These are phyloP conservation scores for Gryon sp. DNA, from an alignment of 1,140 invertebrate genomes.

Conservation along the genomic window DNA sequence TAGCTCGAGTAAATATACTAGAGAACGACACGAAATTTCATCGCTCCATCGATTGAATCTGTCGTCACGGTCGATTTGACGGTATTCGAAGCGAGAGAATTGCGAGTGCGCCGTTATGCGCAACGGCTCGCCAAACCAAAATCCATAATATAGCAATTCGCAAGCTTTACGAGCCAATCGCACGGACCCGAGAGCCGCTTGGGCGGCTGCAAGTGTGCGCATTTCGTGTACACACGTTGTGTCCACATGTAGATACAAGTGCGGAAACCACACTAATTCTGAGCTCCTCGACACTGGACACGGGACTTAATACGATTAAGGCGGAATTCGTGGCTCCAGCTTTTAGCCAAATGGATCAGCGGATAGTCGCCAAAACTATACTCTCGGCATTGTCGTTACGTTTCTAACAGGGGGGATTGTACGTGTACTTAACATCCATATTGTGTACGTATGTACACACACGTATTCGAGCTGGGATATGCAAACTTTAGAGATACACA, in stretches of 20 bases:
- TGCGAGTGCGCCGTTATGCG: constrained; percentile 63
- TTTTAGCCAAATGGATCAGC: constrained; percentile 66
- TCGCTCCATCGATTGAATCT: constrained; percentile 64
- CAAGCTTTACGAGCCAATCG: constrained; percentile 64
- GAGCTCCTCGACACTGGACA: constrained; percentile 62
- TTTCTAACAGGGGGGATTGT: constrained; percentile 42
- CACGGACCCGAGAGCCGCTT: constrained; percentile 30
- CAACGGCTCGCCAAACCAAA: constrained; percentile 66
- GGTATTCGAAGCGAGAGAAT: constrained; percentile 62
- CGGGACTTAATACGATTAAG: constrained; percentile 67
- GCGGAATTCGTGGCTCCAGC: constrained; percentile 65
- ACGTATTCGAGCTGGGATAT: constrained; percentile 23
- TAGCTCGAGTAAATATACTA: constrained; percentile 50
- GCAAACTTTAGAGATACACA: constrained; percentile 28
- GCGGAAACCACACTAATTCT: constrained; percentile 65
- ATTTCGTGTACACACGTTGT: constrained; percentile 57
- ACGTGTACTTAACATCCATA: constrained; percentile 51
- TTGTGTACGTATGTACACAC: constrained; percentile 20
- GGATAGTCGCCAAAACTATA: constrained; percentile 61
- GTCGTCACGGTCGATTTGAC: constrained; percentile 63
- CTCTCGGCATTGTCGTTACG: constrained; percentile 47
- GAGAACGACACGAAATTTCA: constrained; percentile 60
- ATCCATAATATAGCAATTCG: constrained; percentile 66
- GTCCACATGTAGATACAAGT: constrained; percentile 62
- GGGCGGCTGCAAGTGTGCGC: constrained; percentile 52